These are phyloP conservation scores for Nomada lathburiana DNA, from an alignment of 2,888 invertebrate genomes.

Conservation along the genomic window DNA sequence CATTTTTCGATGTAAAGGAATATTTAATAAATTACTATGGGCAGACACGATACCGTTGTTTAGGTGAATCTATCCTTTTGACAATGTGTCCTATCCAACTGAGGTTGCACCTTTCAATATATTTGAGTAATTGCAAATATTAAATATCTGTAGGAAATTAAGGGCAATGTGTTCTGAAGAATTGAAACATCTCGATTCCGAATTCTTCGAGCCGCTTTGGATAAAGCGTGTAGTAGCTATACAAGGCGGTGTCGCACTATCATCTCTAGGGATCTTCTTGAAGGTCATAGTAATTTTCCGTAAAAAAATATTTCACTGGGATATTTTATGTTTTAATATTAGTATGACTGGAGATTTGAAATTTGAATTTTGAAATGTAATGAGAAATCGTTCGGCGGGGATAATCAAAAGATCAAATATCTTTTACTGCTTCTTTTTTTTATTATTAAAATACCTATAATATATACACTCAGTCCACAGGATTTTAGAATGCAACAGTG, in stretches of 20 bases:
- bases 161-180: slow-evolving; percentile 42
- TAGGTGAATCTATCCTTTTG: background rate
- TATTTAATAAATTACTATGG: background rate
- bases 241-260: background rate
- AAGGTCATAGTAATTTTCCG: background rate
- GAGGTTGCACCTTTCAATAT: background rate
- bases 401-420: background rate
- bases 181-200: slow-evolving; percentile 76
- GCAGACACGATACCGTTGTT: background rate
- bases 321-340: background rate
- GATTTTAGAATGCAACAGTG: slow-evolving; percentile 64
- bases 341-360: background rate
- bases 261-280: slow-evolving; percentile 6
- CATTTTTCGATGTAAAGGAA: background rate
- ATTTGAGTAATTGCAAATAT: background rate
- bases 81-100: background rate
- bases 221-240: background rate
- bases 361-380: background rate
- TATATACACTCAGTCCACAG: slow-evolving; percentile 80
- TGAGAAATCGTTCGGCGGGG: too few relatives aligned
- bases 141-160: slow-evolving; percentile 14
- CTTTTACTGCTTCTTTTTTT: slow-evolving; percentile 46
- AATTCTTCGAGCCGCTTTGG: slow-evolving; percentile 58
- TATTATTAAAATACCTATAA: slow-evolving; percentile 79
- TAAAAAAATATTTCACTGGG: background rate